A percentile compares a stretch with the other conserved stretches of the same genome.
phyloP scores from a whole-genome alignment of 2,888 invertebrate species.

The Nebria salina region DNA sequence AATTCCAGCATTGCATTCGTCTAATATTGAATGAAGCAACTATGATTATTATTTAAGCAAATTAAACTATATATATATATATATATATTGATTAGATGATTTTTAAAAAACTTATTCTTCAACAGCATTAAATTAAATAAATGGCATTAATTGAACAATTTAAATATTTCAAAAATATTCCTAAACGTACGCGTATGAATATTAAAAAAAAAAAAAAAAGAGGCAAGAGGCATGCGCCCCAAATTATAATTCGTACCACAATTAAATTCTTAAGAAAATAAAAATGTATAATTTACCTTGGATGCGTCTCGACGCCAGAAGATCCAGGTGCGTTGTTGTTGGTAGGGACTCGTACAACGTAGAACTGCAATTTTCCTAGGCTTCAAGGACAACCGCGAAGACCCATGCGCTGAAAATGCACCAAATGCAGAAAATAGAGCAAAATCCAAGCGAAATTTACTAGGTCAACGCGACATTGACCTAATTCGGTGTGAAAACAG shows the following conservation, averaged over 20 bases:
- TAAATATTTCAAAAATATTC: not conserved
- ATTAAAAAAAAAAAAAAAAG: not conserved
- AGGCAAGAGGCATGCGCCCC: not conserved
- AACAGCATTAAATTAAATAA: not conserved
- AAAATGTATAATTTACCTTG: not conserved
- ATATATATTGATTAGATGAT: not conserved
- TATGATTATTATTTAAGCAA: too few species aligned
- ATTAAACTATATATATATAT: too few species aligned
- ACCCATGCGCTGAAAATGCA: conserved; percentile 42
- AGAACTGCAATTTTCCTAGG: conserved; percentile 38
- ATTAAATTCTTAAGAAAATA: not conserved
- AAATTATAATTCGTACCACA: not conserved
- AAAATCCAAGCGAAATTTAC: conserved; percentile 42
- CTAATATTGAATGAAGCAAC: too few species aligned
- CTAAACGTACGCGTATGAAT: not conserved
- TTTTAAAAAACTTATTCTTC: not conserved
- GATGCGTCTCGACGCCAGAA: not conserved
- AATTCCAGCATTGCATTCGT: too few species aligned
- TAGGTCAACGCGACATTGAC: conserved; percentile 45
- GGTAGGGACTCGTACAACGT: conserved; percentile 25
- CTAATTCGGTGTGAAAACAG: conserved; percentile 18
- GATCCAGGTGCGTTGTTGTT: conserved; percentile 11
- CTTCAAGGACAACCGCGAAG: conserved; percentile 34
- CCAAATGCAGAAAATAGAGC: conserved; percentile 39
- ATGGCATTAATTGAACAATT: not conserved